These are phyloP conservation scores for Regulus satrapa DNA, from an alignment of 2,113 vertebrate genomes.

Conservation along the genomic window DNA sequence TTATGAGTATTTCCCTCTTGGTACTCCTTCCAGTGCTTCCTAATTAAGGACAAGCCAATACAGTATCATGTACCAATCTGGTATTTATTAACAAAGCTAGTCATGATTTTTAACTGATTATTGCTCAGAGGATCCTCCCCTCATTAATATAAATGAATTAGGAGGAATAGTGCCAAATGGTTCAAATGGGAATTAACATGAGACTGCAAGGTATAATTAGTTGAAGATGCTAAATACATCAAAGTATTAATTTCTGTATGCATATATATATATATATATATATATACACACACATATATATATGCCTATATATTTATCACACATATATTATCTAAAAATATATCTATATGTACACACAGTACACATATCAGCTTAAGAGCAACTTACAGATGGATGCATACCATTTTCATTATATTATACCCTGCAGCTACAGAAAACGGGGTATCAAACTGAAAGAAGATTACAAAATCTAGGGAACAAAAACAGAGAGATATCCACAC, in stretches of 20 bases:
- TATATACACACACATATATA: neutral
- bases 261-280: neutral
- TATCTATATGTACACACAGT: neutral
- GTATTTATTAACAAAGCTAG: conserved; percentile 70
- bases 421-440: neutral
- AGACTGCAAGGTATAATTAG: conserved; percentile 67
- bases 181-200: conserved; percentile 61
- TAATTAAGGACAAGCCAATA: conserved; percentile 66
- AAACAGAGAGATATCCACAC: neutral
- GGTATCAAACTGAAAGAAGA: neutral
- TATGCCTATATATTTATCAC: neutral
- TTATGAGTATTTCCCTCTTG: conserved; percentile 55
- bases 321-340: conserved; percentile 22
- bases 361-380: neutral
- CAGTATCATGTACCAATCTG: conserved; percentile 54
- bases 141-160: conserved; percentile 73
- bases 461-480: neutral
- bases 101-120: conserved; percentile 70
- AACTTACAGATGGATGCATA: neutral
- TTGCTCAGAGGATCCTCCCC: conserved; percentile 62
- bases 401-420: neutral
- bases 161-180: conserved; percentile 62
- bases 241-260: conserved; percentile 54
- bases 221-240: conserved; percentile 62
- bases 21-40: conserved; percentile 48